These are phyloP conservation scores for Ormyrus thymus DNA, from an alignment of 2,888 invertebrate species.

Conservation along the genomic window DNA sequence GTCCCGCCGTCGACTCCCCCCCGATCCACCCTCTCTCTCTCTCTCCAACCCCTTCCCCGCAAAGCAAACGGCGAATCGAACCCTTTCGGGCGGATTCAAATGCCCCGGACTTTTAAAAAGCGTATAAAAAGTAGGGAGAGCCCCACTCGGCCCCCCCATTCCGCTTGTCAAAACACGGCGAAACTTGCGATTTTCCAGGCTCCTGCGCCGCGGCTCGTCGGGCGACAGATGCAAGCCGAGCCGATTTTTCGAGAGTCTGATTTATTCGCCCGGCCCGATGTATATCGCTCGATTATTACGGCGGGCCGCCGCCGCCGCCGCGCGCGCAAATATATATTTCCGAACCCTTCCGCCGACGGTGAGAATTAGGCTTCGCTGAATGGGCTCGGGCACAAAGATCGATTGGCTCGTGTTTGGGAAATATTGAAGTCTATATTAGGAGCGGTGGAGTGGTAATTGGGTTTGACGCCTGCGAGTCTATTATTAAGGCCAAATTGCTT, in stretches of 20 bases:
- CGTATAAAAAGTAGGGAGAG: not conserved
- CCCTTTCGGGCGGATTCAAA: conserved; percentile 70
- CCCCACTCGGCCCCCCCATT: conserved; percentile 5
- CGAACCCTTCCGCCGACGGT: not conserved
- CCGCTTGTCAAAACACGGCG: conserved; percentile 72
- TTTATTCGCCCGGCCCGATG: conserved; percentile 30
- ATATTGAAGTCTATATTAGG: conserved; percentile 51
- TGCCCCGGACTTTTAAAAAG: conserved; percentile 48
- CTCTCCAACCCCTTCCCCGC: not conserved
- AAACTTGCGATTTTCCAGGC: conserved; percentile 66
- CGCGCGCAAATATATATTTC: conserved; percentile 23
- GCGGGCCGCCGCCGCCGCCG: not conserved
- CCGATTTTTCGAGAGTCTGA: not conserved
- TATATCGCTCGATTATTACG: conserved; percentile 44
- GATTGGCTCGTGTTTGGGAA: conserved; percentile 45
- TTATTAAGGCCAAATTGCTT: conserved; percentile 2
- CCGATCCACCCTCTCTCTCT: conserved; percentile 4
- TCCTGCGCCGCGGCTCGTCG: not conserved
- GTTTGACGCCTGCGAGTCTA: conserved; percentile 3
- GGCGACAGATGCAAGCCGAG: too few species aligned
- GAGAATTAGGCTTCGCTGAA: conserved; percentile 35
- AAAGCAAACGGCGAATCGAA: conserved; percentile 62
- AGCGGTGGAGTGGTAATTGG: conserved; percentile 26
- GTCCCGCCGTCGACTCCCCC: conserved; percentile 38
- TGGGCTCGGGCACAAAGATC: not conserved